phyloP scores from a whole-genome alignment of 2,797 vertebrate species.

The Microctenopoma stevenorrisi region DNA sequence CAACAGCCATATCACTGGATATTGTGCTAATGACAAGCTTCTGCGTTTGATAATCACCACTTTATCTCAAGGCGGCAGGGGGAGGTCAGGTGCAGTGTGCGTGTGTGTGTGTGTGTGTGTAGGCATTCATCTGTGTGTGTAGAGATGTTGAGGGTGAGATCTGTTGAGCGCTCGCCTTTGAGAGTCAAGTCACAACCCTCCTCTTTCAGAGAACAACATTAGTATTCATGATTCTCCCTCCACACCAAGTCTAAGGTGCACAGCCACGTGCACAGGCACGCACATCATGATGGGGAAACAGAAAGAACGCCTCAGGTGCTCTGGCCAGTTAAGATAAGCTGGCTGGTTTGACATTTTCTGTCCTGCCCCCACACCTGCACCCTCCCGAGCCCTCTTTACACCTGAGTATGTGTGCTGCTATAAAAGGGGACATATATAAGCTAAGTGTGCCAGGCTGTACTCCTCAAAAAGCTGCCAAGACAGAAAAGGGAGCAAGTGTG shows the following conservation, averaged over 20 bases:
- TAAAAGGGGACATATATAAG: slow-evolving; percentile 47
- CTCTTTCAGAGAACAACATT: slow-evolving; percentile 73
- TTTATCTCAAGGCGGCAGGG: slow-evolving; percentile 69
- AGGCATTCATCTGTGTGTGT: slow-evolving; percentile 16
- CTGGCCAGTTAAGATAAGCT: slow-evolving; percentile 79
- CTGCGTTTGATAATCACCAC: slow-evolving; percentile 68
- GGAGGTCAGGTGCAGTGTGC: slow-evolving; percentile 57
- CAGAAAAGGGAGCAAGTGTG: slow-evolving; percentile 33
- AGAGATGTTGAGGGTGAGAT: slow-evolving; percentile 34
- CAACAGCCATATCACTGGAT: slow-evolving; percentile 37
- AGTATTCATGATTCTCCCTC: slow-evolving; percentile 78
- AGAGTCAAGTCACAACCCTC: slow-evolving; percentile 77
- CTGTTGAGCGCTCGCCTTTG: slow-evolving; percentile 65
- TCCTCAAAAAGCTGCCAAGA: slow-evolving; percentile 23
- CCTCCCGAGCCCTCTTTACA: slow-evolving; percentile 26
- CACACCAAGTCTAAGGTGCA: slow-evolving; percentile 57
- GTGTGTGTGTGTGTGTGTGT: slow-evolving; percentile 27
- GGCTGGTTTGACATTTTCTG: slow-evolving; percentile 72
- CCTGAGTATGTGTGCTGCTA: slow-evolving; percentile 41
- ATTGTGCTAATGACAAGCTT: slow-evolving; percentile 63
- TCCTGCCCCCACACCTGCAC: slow-evolving; percentile 32
- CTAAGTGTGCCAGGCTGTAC: slow-evolving; percentile 26
- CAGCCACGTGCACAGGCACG: slow-evolving; percentile 64
- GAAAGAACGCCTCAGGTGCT: slow-evolving; percentile 72
- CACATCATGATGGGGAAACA: slow-evolving; percentile 58